phyloP scores from a whole-genome alignment of 2,797 vertebrate species.

The Vipera latastei region DNA sequence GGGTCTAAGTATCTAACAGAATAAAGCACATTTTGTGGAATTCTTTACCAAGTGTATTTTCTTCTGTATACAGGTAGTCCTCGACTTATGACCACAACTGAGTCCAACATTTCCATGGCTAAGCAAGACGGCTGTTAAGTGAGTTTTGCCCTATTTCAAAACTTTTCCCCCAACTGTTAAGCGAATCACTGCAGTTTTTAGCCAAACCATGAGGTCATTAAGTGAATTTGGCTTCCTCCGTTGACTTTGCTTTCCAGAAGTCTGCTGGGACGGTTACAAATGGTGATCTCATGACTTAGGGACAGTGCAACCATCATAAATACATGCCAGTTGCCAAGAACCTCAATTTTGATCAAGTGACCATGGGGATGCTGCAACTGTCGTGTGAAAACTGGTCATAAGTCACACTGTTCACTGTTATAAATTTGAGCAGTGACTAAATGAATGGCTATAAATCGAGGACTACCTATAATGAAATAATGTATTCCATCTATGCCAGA shows the following conservation, averaged over 20 bases:
- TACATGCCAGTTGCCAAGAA: no score
- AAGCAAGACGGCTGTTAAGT: neutral
- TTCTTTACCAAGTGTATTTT: neutral
- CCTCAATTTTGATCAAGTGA: no score
- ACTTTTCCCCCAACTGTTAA: neutral
- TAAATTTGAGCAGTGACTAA: neutral
- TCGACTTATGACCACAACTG: neutral
- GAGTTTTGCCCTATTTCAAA: neutral
- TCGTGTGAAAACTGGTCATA: neutral
- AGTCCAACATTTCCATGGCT: neutral
- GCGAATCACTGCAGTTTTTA: neutral
- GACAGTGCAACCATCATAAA: no score
- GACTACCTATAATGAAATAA: neutral
- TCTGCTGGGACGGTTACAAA: no score
- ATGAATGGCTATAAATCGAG: neutral
- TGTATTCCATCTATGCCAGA: neutral
- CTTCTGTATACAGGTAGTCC: neutral
- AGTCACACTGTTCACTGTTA: neutral
- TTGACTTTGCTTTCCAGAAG: no score
- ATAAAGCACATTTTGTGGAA: neutral
- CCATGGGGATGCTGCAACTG: no score
- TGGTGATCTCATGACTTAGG: no score
- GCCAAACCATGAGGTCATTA: no score
- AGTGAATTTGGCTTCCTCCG: no score
- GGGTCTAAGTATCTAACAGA: neutral